A percentile compares a stretch with the other conserved stretches of the same genome.
These are phyloP conservation scores for Helogale parvula DNA, from an alignment of 2,113 vertebrate species.

Conservation along the genomic window DNA sequence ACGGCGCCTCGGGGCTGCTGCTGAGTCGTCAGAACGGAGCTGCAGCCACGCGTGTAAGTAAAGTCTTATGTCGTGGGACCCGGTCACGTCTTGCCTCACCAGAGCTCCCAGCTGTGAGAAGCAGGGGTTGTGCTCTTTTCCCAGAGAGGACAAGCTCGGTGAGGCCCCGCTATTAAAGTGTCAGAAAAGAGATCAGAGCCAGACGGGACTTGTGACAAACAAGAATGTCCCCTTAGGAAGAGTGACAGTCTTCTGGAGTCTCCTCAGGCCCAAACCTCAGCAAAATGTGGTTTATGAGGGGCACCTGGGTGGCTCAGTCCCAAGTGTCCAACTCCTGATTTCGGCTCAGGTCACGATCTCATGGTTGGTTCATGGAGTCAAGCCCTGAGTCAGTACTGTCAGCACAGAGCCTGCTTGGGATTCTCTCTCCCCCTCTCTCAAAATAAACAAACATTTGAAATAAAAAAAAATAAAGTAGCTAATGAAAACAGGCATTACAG, in stretches of 20 bases:
- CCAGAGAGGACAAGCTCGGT: neutral
- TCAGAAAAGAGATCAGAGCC: neutral
- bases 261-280: neutral
- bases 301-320: too few species aligned
- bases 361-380: too few species aligned
- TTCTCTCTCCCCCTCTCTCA: too few species aligned
- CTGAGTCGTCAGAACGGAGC: neutral
- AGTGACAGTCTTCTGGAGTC: neutral
- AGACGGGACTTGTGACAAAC: neutral
- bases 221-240: neutral
- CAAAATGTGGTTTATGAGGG: neutral
- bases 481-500: neutral
- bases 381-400: too few species aligned
- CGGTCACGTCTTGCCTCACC: neutral
- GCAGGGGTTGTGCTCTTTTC: neutral
- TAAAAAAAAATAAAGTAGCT: neutral
- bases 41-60: neutral
- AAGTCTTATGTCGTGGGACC: neutral
- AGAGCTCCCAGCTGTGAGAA: neutral
- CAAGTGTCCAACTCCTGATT: too few species aligned
- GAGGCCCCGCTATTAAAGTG: neutral
- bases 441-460: too few species aligned
- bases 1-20: rapidly evolving
- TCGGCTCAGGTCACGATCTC: too few species aligned
- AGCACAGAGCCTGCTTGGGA: too few species aligned